Percentiles rank a stretch among this genome's conserved stretches.
Conservation (phyloP, 64 coral and sea anemone genomes). For the Stichodactyla helianthus region DNA sequence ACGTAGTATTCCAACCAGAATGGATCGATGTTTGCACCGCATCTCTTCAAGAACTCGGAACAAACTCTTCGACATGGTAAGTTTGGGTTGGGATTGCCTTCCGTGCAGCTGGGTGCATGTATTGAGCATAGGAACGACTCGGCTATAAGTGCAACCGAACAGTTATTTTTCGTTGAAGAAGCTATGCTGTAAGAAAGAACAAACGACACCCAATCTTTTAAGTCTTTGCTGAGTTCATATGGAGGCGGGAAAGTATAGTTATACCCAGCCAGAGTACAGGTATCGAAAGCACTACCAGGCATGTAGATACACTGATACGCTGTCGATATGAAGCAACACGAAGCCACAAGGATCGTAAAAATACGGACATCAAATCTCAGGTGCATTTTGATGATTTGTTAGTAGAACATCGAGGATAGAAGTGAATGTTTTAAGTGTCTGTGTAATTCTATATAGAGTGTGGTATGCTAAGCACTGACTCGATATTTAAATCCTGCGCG, state of each 20-base stretch:
- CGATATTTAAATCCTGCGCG: no score
- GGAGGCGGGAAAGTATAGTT: not conserved
- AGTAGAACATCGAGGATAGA: not conserved
- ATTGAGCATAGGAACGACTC: not conserved
- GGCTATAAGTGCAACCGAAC: not conserved
- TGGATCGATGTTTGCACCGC: not conserved
- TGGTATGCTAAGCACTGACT: not conserved
- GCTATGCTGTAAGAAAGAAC: not conserved
- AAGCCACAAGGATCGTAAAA: not conserved
- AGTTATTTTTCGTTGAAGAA: slow-evolving; percentile 1
- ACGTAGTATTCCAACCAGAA: slow-evolving; percentile 4
- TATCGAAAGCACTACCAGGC: not conserved
- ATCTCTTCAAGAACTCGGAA: slow-evolving; percentile 28
- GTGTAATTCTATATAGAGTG: not conserved
- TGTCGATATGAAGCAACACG: not conserved
- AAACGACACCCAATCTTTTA: not conserved
- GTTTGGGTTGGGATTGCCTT: not conserved
- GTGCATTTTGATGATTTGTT: not conserved
- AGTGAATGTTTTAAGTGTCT: not conserved
- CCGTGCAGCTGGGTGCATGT: not conserved
- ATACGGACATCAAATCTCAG: not conserved
- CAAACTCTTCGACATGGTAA: slow-evolving; percentile 20
- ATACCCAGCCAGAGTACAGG: slow-evolving; percentile 2
- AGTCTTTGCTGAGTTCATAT: not conserved
- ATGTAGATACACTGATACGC: not conserved